Evolutionary conservation across 2,113 vertebrate genomes (phyloP), one percentile per base, ranked within the genome.

Genomic region (Acanthochromis polyacanthus): DNA sequence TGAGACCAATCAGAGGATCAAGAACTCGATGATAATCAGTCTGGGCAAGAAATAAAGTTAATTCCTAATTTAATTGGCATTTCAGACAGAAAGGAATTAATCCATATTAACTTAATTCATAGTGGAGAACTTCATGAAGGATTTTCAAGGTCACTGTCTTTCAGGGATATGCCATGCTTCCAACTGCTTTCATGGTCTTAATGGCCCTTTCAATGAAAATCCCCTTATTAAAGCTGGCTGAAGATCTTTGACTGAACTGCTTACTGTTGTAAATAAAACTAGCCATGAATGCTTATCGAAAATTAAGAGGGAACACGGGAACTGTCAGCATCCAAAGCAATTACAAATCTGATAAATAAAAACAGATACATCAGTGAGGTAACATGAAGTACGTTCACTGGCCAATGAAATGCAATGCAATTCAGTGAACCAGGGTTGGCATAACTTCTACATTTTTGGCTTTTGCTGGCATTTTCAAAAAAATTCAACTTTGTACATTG

Each of bases 1-100:
- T 63, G 57, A 75, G 53, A 81, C 82, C 60, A 77, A 86, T 88
- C 80, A 63, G 40, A 62, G 58, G 80, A 91, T 88, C 77, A 64
- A 81, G 69, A 77, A 70, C 40, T 77, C 12, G 16, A 65, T 82
- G 80, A 87, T 88, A 88, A 88, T 89, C 71, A 83, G 79, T 65
- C 58, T n/a, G 25, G 25, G 58, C 23, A 40, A 82, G 75, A 85
- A 80, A 75, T 81, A 71, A 80, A 89, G 82, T 85, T 91, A 82
- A 91, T 88, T 91, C 70, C 80, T 63, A 91, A 92, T 92, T 91
- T 89, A 91, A 93, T 89, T 88, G 88, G 67, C 71, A 74, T 82
- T 81, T 93, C 72, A 70, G 78, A 81, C 60, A 75, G 69, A 77
- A 80, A 83, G 51, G 61, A 74, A 87, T 61, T 79, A 88, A 88